Evolutionary conservation across 2,888 invertebrate genomes (phyloP), one percentile per base, ranked within the genome.

Genomic region (Meteorus colon): DNA sequence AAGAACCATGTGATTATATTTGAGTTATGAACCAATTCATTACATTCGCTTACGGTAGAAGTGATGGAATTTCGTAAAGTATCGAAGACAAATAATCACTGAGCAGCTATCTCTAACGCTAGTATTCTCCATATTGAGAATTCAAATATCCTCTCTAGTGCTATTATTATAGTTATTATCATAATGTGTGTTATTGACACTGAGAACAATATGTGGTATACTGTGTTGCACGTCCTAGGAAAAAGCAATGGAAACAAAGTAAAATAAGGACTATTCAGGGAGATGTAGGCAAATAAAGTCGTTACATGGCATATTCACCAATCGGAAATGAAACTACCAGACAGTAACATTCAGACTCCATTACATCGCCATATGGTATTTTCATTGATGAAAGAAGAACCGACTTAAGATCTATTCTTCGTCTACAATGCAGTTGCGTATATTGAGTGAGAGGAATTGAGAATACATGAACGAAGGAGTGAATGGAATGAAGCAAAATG

Each of bases 351-450:
- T 34, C 31, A 24, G 48, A 31, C 37, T 63, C 34, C 31, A 31
- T 65, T 8, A 1, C 51, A 37, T 48, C 31, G 41, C 62, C 19
- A 34, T 48, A 72, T 73, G 34, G 51, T 37, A 14, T 16, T 55
- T 55, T 19, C 29, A 55, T 48, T 59, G 41, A 55, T 29, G 24
- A 8, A 31, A 60, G 31, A 24, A 24, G 51, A 12, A 69, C 55
- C 19, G 70, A 12, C 41, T 4, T 29, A 37, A 29, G 27, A 70
- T 16, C 55, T 27, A 12, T 69, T 69, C 60, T 69, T 69, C 59
- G 19, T 14, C 16, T 45, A 27, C 29, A 5, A 63, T 72, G 63
- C 67, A 73, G 27, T 78, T n/a, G 73, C 75, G 76, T 76, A 77
- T 78, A 78, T 78, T 74, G 75, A 73, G 74, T 34, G 5, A 34